These are phyloP conservation scores for Odontomyia ornata DNA, from an alignment of 2,888 invertebrate genomes.

Conservation along the genomic window DNA sequence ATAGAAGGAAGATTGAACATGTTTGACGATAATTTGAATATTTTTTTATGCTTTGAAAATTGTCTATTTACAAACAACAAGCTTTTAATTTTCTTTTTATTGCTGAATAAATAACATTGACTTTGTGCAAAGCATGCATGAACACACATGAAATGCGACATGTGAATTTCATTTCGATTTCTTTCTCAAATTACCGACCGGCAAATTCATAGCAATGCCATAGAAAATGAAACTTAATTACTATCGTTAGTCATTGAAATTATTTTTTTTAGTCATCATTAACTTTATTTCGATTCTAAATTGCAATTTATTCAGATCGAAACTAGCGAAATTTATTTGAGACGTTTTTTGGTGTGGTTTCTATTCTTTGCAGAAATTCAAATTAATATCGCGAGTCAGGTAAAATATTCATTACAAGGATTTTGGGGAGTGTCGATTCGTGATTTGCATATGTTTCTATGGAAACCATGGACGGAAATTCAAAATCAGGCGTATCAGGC, in stretches of 20 bases:
- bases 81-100: not conserved
- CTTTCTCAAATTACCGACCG: not conserved
- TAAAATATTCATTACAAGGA: conserved; percentile 76
- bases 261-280: not conserved
- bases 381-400: conserved; percentile 78
- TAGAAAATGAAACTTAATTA: conserved; percentile 6
- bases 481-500: conserved; percentile 66
- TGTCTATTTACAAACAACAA: conserved; percentile 6
- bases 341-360: not conserved
- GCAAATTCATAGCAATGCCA: not conserved
- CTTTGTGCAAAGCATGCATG: not conserved
- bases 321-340: no score
- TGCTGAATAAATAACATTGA: not conserved
- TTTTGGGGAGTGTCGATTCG: conserved; percentile 84
- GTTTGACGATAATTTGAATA: not conserved
- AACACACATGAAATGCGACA: not conserved
- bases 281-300: not conserved
- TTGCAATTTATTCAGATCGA: no score
- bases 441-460: conserved; percentile 78
- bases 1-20: not conserved
- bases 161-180: not conserved
- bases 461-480: conserved; percentile 75
- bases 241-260: not conserved
- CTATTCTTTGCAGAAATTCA: conserved; percentile 71
- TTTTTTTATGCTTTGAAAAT: not conserved